A percentile compares a stretch with the other conserved stretches of the same genome.
These are phyloP conservation scores for Malacoraja senta DNA, from an alignment of 2,797 vertebrate species.

Conservation along the genomic window DNA sequence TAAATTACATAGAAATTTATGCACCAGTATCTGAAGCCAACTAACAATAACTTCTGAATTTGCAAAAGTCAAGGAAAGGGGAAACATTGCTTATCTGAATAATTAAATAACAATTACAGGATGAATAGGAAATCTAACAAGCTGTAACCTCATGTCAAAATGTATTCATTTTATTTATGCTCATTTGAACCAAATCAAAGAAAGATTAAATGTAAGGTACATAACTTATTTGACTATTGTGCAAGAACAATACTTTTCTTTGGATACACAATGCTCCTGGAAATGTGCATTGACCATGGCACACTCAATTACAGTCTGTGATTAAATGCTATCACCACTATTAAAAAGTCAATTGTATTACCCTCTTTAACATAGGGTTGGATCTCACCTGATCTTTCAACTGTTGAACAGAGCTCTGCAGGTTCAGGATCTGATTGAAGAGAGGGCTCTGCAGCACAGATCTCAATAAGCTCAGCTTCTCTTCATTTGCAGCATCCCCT, in stretches of 20 bases:
- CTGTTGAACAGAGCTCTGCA: slow-evolving; percentile 86
- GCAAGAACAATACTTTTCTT: not conserved
- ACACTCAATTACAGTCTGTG: not conserved
- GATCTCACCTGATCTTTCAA: slow-evolving; percentile 79
- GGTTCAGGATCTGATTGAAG: slow-evolving; percentile 86
- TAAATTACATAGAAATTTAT: not conserved
- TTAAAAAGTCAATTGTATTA: not conserved
- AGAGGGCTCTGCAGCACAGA: slow-evolving; percentile 92
- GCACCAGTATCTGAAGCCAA: not conserved
- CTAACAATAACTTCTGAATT: not conserved
- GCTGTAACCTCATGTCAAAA: not conserved
- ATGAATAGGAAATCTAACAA: not conserved
- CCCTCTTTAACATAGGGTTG: not conserved
- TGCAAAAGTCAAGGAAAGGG: slow-evolving; percentile 1
- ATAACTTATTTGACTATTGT: not conserved
- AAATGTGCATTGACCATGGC: not conserved
- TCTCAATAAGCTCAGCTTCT: slow-evolving; percentile 82
- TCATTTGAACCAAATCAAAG: not conserved
- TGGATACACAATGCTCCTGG: not conserved
- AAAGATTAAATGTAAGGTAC: not conserved
- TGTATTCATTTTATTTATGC: not conserved
- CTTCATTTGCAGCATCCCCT: slow-evolving; percentile 79
- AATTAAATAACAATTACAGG: not conserved
- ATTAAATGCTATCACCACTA: not conserved
- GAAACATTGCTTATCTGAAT: not conserved